Conservation (phyloP, 2,113 vertebrate species). For the Mormyrus iriodes region DNA sequence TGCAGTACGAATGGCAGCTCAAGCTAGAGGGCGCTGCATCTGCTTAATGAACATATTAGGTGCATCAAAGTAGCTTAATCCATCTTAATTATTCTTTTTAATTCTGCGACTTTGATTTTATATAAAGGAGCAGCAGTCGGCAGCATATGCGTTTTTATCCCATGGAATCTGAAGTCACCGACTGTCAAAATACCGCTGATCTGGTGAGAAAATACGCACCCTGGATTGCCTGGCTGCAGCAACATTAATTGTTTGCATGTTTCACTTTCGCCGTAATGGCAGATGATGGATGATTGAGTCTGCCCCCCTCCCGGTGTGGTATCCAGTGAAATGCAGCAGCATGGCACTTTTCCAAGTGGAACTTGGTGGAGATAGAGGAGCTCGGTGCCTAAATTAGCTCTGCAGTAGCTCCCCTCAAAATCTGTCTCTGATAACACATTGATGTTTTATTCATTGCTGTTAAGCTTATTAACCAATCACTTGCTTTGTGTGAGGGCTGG, state of each 20-base stretch:
- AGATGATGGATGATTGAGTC: background rate
- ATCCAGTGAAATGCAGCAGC: background rate
- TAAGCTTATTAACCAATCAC: slow-evolving; percentile 16
- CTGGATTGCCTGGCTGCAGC: background rate
- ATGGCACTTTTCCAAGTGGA: background rate
- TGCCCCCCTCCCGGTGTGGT: background rate
- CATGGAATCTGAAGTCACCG: background rate
- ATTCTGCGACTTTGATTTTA: background rate
- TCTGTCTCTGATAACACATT: background rate
- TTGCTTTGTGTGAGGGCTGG: background rate
- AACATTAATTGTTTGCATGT: background rate
- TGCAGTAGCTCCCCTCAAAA: background rate
- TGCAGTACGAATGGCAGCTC: background rate
- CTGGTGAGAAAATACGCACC: background rate
- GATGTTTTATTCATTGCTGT: slow-evolving; percentile 16
- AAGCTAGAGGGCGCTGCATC: background rate
- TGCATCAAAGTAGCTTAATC: background rate
- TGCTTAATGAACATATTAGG: background rate
- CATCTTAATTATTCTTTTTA: background rate
- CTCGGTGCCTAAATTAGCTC: background rate
- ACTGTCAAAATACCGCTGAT: background rate
- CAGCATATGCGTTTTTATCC: background rate
- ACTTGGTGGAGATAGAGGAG: background rate
- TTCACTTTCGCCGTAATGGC: background rate
- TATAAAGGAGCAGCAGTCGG: background rate